A percentile compares a stretch with the other conserved stretches of the same genome.
Conservation (phyloP, 2,113 vertebrate genomes). For the Zosterops pallidus region DNA sequence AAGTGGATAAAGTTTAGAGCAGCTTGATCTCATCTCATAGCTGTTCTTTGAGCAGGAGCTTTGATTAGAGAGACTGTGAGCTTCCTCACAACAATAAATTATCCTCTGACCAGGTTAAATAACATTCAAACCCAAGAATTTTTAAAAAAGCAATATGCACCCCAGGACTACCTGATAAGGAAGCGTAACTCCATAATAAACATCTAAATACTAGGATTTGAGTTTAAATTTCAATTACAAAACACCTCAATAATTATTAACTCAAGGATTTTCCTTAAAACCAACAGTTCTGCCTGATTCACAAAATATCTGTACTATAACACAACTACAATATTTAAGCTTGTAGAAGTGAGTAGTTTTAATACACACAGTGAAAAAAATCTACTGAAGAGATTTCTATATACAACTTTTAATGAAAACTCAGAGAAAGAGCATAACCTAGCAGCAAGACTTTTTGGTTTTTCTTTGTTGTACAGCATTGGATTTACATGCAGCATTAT, state of each 20-base stretch:
- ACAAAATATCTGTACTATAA: not conserved
- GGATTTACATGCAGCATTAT: slow-evolving; percentile 59
- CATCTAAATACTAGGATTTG: not conserved
- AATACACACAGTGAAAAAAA: slow-evolving; percentile 58
- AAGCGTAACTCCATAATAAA: not conserved
- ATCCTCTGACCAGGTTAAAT: not conserved
- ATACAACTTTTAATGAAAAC: slow-evolving; percentile 69
- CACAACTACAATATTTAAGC: not conserved
- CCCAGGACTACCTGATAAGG: not conserved
- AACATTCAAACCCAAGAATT: not conserved
- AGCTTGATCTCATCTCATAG: not conserved
- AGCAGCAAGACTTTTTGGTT: slow-evolving; percentile 21
- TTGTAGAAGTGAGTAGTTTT: not conserved
- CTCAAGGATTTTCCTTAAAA: not conserved
- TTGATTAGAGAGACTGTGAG: not conserved
- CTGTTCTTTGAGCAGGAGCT: not conserved
- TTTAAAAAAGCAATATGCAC: accelerated
- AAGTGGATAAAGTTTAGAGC: not conserved
- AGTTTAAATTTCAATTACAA: not conserved
- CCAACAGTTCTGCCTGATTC: not conserved
- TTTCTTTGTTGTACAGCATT: slow-evolving; percentile 48
- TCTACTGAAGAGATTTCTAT: slow-evolving; percentile 57
- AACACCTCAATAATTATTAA: not conserved
- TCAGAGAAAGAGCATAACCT: slow-evolving; percentile 41
- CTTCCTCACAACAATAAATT: not conserved